Evolutionary conservation across 2,113 vertebrate genomes (phyloP).

Genomic region (Asarcornis scutulata): DNA sequence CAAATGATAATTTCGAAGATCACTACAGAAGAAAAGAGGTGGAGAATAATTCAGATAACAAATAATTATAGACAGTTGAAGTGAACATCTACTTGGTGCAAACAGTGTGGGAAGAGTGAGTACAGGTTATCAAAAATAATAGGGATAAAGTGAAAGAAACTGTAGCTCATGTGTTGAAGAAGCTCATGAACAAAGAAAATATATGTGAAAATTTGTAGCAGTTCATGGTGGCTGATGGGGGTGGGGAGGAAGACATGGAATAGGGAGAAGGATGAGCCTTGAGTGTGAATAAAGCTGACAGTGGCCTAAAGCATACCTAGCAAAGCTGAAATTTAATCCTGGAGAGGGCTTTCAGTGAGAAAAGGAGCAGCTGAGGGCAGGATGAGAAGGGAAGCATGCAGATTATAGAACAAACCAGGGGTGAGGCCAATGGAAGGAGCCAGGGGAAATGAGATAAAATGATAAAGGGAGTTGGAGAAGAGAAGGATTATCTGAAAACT

Average conservation of each 20-base stretch:
- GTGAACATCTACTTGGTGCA: neutral
- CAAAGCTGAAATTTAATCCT: neutral
- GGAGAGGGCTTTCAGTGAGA: constrained; percentile 16
- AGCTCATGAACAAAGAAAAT: neutral
- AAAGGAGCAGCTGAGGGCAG: constrained; percentile 1
- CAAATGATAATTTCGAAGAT: neutral
- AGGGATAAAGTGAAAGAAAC: neutral
- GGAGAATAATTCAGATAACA: neutral
- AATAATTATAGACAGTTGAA: neutral
- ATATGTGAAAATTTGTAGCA: neutral
- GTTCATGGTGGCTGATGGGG: neutral
- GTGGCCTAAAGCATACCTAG: constrained; percentile 27
- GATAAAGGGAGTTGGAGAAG: neutral
- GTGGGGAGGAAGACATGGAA: neutral
- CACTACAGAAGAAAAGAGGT: neutral
- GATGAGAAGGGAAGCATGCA: neutral
- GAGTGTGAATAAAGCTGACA: constrained; percentile 47
- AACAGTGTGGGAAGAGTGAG: neutral
- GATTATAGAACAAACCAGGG: neutral
- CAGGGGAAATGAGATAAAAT: constrained; percentile 24
- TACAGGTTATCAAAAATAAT: neutral
- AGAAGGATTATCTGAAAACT: constrained; percentile 30
- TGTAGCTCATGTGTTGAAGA: neutral
- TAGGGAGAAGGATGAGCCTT: neutral
- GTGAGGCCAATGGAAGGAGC: neutral